phyloP scores from a whole-genome alignment of 2,797 vertebrate species.

The Carcharodon carcharias region DNA sequence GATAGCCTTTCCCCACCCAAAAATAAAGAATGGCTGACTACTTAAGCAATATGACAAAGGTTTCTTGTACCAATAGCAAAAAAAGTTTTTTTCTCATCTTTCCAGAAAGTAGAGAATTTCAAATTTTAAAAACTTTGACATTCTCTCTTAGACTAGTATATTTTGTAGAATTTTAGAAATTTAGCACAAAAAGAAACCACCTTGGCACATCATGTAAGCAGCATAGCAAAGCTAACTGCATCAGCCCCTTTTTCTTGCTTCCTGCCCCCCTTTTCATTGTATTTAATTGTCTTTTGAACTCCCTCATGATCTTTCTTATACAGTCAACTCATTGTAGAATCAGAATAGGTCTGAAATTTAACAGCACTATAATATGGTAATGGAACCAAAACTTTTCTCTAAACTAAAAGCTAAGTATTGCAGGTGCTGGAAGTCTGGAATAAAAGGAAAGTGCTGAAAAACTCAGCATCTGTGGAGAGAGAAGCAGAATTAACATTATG shows the following conservation, averaged over 20 bases:
- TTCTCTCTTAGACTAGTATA: neutral
- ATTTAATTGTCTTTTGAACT: neutral
- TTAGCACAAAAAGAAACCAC: neutral
- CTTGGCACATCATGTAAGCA: neutral
- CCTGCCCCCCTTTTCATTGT: neutral
- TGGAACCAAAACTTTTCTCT: neutral
- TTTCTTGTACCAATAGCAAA: neutral
- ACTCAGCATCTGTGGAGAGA: neutral
- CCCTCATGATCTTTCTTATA: neutral
- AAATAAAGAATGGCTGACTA: neutral
- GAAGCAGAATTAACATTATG: neutral
- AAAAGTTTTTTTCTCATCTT: neutral
- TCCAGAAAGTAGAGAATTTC: neutral
- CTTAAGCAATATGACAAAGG: neutral
- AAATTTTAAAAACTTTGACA: neutral
- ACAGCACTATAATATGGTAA: too few relatives aligned
- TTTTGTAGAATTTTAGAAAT: neutral
- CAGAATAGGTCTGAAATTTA: neutral
- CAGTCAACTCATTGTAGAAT: neutral
- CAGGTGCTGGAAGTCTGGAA: too few relatives aligned
- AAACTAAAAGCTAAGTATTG: neutral
- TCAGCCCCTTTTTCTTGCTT: neutral
- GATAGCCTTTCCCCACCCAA: neutral
- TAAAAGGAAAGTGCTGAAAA: neutral
- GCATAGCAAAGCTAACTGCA: neutral